Conservation (phyloP, 1,140 invertebrate species). For the Lithobius niger region DNA sequence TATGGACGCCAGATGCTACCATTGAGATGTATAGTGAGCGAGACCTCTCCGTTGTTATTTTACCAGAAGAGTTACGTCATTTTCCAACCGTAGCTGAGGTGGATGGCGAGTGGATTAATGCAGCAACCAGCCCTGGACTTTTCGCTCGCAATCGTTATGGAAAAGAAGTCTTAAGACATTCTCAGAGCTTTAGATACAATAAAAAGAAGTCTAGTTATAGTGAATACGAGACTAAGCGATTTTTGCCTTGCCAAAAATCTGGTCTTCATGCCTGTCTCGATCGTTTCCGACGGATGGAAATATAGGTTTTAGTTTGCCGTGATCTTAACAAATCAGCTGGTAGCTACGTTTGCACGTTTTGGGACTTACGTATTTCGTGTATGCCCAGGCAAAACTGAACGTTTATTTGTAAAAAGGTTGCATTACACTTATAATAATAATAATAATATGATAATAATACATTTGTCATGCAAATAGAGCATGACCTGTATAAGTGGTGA, state of each 20-base stretch:
- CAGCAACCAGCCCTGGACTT: slow-evolving; percentile 24
- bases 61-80: slow-evolving; percentile 12
- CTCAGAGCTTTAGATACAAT: neutral
- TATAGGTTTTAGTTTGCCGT: too few species aligned
- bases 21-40: neutral
- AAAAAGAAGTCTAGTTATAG: neutral
- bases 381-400: too few species aligned
- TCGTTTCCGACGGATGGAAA: slow-evolving; percentile 22
- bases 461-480: too few species aligned
- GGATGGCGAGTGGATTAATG: slow-evolving; percentile 22
- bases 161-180: slow-evolving; percentile 21
- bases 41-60: neutral
- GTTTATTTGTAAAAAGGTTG: too few species aligned
- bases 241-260: slow-evolving; percentile 16
- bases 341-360: too few species aligned
- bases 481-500: too few species aligned
- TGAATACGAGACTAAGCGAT: slow-evolving; percentile 1
- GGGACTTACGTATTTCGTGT: too few species aligned
- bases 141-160: slow-evolving; percentile 26
- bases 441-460: too few species aligned
- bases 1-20: neutral
- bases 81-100: slow-evolving; percentile 21
- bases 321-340: too few species aligned
- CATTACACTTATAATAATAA: too few species aligned
- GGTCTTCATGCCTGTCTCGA: slow-evolving; percentile 24